Evolutionary conservation across 2,797 vertebrate species (phyloP).

Genomic region (Cuculus canorus): DNA sequence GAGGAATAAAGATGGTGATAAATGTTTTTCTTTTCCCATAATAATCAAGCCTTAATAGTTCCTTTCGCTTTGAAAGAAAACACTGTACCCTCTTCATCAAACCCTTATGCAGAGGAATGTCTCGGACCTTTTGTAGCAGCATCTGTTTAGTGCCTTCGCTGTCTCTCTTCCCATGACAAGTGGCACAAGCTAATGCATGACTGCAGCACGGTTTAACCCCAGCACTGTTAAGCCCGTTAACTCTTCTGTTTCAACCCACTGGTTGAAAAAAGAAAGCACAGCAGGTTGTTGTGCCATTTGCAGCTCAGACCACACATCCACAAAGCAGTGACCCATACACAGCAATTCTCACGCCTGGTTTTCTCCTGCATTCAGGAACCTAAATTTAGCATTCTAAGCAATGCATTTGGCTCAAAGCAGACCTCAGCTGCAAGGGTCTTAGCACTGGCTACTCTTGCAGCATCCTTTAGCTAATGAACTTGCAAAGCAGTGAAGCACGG

Average conservation of each 20-base stretch:
- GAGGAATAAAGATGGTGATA: background rate
- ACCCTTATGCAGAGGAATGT: background rate
- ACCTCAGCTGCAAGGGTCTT: conserved; percentile 32
- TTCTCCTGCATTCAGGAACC: background rate
- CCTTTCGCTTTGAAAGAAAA: background rate
- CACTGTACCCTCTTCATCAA: background rate
- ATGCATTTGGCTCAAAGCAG: conserved; percentile 16
- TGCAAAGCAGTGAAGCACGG: background rate
- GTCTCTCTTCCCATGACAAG: background rate
- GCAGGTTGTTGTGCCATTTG: background rate
- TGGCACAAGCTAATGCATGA: background rate
- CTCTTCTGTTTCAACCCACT: background rate
- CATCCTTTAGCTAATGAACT: background rate
- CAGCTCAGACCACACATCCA: background rate
- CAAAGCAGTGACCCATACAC: background rate
- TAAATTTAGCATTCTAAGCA: conserved; percentile 17
- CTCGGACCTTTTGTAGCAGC: background rate
- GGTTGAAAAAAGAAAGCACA: background rate
- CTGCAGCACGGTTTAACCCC: background rate
- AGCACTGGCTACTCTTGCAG: background rate
- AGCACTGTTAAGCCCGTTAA: background rate
- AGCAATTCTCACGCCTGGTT: background rate
- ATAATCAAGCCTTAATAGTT: background rate
- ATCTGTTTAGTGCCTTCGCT: background rate
- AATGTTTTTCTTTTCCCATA: background rate